Conservation (phyloP, 2,888 invertebrate genomes). For the Smittia sp. region DNA sequence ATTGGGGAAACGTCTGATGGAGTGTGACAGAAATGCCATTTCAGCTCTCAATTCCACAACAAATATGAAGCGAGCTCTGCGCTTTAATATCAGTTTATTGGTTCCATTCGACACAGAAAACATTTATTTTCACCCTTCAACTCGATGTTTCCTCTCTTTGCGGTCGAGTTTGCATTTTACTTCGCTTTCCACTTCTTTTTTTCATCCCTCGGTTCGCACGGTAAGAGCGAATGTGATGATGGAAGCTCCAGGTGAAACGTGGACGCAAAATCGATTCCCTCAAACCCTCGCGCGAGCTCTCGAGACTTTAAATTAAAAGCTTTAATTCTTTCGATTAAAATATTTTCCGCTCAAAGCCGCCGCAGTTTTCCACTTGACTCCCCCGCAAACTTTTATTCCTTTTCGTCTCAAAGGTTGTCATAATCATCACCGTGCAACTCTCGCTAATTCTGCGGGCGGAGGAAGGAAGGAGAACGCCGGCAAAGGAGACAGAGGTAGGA, state of each 20-base stretch:
- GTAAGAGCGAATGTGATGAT: background rate
- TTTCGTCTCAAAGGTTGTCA: constrained; percentile 7
- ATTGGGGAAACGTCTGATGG: constrained; percentile 37
- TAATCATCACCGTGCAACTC: constrained; percentile 2
- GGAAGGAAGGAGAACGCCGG: background rate
- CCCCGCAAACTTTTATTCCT: background rate
- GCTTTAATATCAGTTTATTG: constrained; percentile 38
- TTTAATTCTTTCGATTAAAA: background rate
- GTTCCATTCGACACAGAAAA: background rate
- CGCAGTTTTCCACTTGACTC: constrained; percentile 19
- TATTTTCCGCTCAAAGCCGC: background rate
- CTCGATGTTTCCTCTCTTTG: constrained; percentile 8
- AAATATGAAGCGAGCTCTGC: constrained; percentile 15
- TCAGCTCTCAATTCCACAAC: constrained; percentile 10
- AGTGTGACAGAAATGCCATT: constrained; percentile 40
- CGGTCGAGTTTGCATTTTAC: background rate
- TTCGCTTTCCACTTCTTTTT: constrained; percentile 4
- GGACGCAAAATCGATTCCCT: background rate
- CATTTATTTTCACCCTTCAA: constrained; percentile 4
- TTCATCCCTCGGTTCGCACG: constrained; percentile 1
- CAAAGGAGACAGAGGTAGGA: constrained; percentile 15
- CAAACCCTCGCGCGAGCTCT: background rate
- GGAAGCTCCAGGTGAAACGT: background rate
- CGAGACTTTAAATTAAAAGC: constrained; percentile 2
- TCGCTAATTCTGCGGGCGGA: background rate